Percentiles rank a stretch among this genome's conserved stretches.
Conservation (phyloP, 2,113 vertebrate genomes). For the Cryptotis parvus region DNA sequence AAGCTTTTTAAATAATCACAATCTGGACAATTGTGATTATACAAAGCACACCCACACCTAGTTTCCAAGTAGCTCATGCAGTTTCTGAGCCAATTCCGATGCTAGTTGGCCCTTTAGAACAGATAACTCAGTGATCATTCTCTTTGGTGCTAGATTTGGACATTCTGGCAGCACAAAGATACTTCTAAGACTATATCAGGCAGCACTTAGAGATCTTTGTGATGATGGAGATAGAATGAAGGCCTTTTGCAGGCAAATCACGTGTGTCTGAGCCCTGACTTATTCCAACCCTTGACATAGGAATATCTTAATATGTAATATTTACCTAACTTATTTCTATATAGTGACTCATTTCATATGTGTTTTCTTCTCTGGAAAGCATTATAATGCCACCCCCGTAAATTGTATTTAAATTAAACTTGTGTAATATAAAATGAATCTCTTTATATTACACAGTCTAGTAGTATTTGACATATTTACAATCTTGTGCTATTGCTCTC, state of each 20-base stretch:
- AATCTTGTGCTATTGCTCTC: background rate
- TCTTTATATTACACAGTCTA: background rate
- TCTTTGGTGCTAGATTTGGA: too few relatives aligned
- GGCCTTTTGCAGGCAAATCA: too few relatives aligned
- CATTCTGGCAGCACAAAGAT: too few relatives aligned
- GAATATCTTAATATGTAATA: background rate
- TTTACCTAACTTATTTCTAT: background rate
- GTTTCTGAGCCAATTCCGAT: too few relatives aligned
- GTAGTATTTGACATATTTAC: background rate
- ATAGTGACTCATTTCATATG: background rate
- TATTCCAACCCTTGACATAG: background rate
- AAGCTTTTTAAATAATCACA: too few relatives aligned
- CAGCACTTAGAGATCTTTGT: too few relatives aligned
- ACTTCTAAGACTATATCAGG: too few relatives aligned
- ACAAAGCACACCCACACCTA: background rate
- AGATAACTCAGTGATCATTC: too few relatives aligned
- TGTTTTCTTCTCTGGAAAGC: background rate
- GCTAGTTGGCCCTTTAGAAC: too few relatives aligned
- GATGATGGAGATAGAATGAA: too few relatives aligned
- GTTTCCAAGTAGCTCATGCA: too few relatives aligned
- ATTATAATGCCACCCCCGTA: background rate
- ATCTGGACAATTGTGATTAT: constrained; percentile 57
- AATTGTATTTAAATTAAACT: background rate
- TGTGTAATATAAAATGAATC: background rate
- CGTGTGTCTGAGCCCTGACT: too few relatives aligned